Conservation (phyloP, 1,140 invertebrate species). For the Grapholita molesta region DNA sequence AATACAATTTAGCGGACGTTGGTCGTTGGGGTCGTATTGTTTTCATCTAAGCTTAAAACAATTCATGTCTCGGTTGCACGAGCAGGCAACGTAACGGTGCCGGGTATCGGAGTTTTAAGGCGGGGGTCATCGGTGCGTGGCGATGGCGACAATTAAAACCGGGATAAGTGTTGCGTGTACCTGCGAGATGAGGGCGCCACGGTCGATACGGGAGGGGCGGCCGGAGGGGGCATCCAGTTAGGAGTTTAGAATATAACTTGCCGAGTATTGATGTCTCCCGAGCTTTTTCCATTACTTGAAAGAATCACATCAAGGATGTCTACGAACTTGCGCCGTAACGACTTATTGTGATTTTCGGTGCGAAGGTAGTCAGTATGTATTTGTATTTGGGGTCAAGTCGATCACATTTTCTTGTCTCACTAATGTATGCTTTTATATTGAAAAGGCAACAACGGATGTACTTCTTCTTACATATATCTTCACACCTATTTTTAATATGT, state of each 20-base stretch:
- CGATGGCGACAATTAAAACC: constrained; percentile 75
- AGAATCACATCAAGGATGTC: constrained; percentile 25
- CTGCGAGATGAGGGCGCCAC: constrained; percentile 69
- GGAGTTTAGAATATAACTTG: constrained; percentile 66
- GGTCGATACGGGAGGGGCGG: constrained; percentile 58
- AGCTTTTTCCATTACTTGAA: constrained; percentile 42
- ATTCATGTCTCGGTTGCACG: constrained; percentile 6
- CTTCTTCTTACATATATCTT: too few relatives aligned
- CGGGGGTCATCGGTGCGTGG: constrained; percentile 63
- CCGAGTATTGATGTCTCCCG: constrained; percentile 56
- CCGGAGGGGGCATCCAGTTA: constrained; percentile 51
- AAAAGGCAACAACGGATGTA: not conserved
- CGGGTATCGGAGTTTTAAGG: constrained; percentile 36
- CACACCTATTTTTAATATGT: too few relatives aligned
- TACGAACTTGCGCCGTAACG: constrained; percentile 22
- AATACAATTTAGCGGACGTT: constrained; percentile 4
- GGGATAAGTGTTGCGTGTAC: constrained; percentile 74
- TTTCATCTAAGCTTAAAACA: not conserved
- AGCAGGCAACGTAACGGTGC: constrained; percentile 28
- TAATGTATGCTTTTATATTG: not conserved
- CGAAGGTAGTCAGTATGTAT: not conserved
- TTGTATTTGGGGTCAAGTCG: not conserved
- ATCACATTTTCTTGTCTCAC: not conserved
- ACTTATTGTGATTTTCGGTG: constrained; percentile 13
- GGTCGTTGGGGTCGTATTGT: not conserved